Evolutionary conservation across 2,888 invertebrate genomes (phyloP), one percentile per base, ranked within the genome.

Genomic region (Scaptomyza parva): DNA sequence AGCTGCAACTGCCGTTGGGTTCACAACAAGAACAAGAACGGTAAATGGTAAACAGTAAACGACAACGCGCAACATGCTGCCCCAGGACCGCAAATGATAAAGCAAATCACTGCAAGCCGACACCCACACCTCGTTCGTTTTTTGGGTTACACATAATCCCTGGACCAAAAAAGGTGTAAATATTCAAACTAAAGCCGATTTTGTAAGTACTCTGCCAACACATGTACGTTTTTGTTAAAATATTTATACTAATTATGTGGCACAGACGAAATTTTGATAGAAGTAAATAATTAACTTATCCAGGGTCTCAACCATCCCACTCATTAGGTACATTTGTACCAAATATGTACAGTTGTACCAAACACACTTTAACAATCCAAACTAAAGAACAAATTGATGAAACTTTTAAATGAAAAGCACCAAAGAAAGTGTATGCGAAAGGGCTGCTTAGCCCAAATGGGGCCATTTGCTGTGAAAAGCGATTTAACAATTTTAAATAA

Each of bases 401-500:
- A 8, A 18, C 62, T 28, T 22, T 1, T 4, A 0, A 35, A 30
- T 12, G 8, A 12, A 1, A 17, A 44, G 17, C 30, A 40, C 6
- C 1, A 20, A 2, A n/a, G 26, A n/a, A 2, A 52, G 61, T 43
- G 12, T 14, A 28, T 30, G 22, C 26, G 18, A 52, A 65, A 60
- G 47, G 59, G 41, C 65, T 70, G 64, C 59, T 59, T 64, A 51
- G 37, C 44, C 60, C 60, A 39, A 71, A 65, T 61, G 60, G 60
- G 37, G 54, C 65, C 63, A 69, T 75, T 76, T 63, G 62, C 62
- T 60, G 43, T 41, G 61, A 59, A 66, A 67, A 67, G 73, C 67
- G 70, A 76, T 82, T 87, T 78, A 78, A 72, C 85, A 83, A 83
- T 87, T 87, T 83, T 82, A 84, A 87, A 86, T 87, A 85, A 84